A percentile compares a stretch with the other conserved stretches of the same genome.
Evolutionary conservation across 2,888 invertebrate genomes (phyloP).

Genomic region (Oxycera nigricornis): DNA sequence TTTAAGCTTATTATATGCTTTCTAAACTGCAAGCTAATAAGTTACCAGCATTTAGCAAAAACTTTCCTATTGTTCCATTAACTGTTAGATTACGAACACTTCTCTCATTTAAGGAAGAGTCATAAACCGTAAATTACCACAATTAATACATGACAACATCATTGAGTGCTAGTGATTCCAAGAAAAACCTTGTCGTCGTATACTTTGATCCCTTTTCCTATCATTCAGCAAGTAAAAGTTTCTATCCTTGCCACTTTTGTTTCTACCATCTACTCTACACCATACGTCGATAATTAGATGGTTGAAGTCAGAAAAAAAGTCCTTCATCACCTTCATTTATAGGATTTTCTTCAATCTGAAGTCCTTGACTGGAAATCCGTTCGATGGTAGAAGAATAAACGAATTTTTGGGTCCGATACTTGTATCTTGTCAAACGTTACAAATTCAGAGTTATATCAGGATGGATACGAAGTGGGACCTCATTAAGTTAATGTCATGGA

Average conservation of each 20-base stretch:
- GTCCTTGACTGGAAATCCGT: background rate
- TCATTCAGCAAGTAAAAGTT: background rate
- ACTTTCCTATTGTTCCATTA: too few relatives aligned
- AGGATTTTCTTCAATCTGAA: background rate
- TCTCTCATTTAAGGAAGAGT: too few relatives aligned
- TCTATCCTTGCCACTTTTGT: background rate
- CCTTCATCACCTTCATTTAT: slow-evolving; percentile 21
- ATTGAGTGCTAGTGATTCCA: too few relatives aligned
- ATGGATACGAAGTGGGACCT: background rate
- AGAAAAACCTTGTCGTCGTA: background rate
- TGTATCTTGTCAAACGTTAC: background rate
- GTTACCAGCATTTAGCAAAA: too few relatives aligned
- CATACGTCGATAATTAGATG: background rate
- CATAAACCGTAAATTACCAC: background rate
- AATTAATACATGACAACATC: too few relatives aligned
- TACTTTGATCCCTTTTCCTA: background rate
- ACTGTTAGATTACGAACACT: too few relatives aligned
- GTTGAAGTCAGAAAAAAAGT: background rate
- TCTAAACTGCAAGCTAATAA: too few relatives aligned
- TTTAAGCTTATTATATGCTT: too few relatives aligned
- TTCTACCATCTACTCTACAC: background rate
- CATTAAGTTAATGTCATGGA: slow-evolving; percentile 34
- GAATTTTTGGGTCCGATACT: background rate
- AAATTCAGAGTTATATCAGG: background rate
- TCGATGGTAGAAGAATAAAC: background rate